A percentile compares a stretch with the other conserved stretches of the same genome.
Conservation (phyloP, 92 coral and sea anemone species). For the Epizoanthus scotinus region DNA sequence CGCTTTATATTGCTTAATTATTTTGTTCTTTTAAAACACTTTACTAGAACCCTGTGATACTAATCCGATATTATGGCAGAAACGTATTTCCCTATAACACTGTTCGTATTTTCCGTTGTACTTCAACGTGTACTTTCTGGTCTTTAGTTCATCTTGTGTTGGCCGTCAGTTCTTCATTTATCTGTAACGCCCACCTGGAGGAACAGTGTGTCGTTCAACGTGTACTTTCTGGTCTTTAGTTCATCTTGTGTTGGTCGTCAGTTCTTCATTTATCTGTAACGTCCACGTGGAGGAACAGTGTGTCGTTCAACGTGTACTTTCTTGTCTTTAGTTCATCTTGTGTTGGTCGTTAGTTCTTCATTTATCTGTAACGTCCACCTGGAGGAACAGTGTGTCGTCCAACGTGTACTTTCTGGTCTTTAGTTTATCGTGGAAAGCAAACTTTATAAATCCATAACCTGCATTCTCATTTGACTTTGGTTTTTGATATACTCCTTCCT, state of each 20-base stretch:
- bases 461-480: conserved; percentile 44
- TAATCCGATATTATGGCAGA: too few relatives aligned
- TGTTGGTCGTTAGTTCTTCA: too few relatives aligned
- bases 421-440: conserved; percentile 46
- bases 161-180: too few relatives aligned
- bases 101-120: too few relatives aligned
- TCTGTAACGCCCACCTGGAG: conserved; percentile 35
- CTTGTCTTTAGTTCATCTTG: too few relatives aligned
- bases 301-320: too few relatives aligned
- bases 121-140: too few relatives aligned
- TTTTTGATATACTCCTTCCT: conserved; percentile 1
- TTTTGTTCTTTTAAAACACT: too few relatives aligned
- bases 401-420: conserved; percentile 40
- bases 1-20: too few relatives aligned
- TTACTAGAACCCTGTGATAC: too few relatives aligned
- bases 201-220: conserved; percentile 48
- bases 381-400: conserved; percentile 48
- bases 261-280: not conserved
- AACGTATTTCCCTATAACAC: too few relatives aligned
- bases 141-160: too few relatives aligned
- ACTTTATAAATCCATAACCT: conserved; percentile 25
- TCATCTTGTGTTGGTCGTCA: conserved; percentile 39
- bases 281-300: conserved; percentile 46
- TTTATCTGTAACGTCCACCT: conserved; percentile 29
- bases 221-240: conserved; percentile 41